Base-by-base conservation (phyloP, 2,888 invertebrate genomes). In the Thecocarcelia acutangulata region DNA sequence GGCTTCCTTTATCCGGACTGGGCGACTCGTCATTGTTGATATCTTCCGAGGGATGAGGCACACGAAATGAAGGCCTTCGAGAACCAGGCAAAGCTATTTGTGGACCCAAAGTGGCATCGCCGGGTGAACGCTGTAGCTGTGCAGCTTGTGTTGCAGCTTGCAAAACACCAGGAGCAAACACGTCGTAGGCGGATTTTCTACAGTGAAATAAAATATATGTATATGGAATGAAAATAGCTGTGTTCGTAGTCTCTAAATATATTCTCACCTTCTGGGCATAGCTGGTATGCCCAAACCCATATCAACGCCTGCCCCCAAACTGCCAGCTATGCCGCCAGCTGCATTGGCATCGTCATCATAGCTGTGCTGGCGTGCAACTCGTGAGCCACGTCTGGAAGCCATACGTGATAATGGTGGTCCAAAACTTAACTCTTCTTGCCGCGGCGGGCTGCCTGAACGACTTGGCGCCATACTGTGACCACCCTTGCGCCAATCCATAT, bases 171-270 rank as follows among this genome's bases (percentile, higher is more conserved):
- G 94, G 94, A 1, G 94, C 94, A 86, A 95, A 96, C 13, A 97
- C 95, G 87, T 96, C 96, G 86, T 96, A 96, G 15, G 96, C 96
- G 48, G 96, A 96, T 82, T 90, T 90, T 82, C 90, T 90, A 74
- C 33, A 33, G 33, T 33, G 33, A 9, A 1, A 33, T 8, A 9
- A 33, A 33, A 9, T 33, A 33, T 5, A 33, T 33, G 8, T 5
- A 33, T 33, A 8, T 1, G 33, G 5, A 33, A 33, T 33, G 4
- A 33, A 33, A 33, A 9, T 33, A 8, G 1, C 33, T 1, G 6
- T 24, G 24, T 9, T 33, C 9, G 33, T 33, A 8, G 6, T 9
- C 9, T 33, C 33, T 52, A 2, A 9, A 2, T 19, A 11, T 54
- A 19, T 15, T 33, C 5, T 85, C 88, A 93, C 93, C 93, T 93